Evolutionary conservation across 2,888 invertebrate species (phyloP).

Genomic region (Himalopsyche anomala): DNA sequence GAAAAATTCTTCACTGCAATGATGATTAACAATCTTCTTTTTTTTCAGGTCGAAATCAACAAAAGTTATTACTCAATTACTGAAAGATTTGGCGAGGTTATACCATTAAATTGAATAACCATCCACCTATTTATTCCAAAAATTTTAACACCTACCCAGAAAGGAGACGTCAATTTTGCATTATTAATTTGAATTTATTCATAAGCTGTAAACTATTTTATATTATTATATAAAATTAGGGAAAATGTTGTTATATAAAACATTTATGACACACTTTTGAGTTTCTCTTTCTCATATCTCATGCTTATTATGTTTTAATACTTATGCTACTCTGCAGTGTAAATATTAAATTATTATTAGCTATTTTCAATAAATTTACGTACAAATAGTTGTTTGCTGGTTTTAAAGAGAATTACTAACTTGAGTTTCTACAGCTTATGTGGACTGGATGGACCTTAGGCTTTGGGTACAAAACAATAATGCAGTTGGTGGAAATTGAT

Average conservation of each 20-base stretch:
- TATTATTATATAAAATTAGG: conserved; percentile 26
- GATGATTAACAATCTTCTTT: conserved; percentile 66
- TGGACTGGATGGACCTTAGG: no score
- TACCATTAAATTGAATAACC: conserved; percentile 83
- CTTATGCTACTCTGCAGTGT: not conserved
- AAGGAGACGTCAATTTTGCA: not conserved
- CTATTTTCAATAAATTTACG: not conserved
- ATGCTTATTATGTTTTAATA: not conserved
- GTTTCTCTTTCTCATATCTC: not conserved
- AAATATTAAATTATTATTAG: not conserved
- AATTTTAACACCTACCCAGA: not conserved
- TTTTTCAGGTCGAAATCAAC: conserved; percentile 84
- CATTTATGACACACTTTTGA: conserved; percentile 9
- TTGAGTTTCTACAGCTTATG: not conserved
- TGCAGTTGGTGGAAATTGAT: no score
- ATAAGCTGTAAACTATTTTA: conserved; percentile 17
- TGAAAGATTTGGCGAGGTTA: conserved; percentile 90
- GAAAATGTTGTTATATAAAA: conserved; percentile 27
- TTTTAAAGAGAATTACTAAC: not conserved
- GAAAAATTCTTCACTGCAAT: not conserved
- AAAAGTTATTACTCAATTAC: conserved; percentile 86
- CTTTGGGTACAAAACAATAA: no score
- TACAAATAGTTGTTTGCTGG: not conserved
- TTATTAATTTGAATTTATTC: conserved; percentile 9
- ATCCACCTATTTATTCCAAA: conserved; percentile 4